Evolutionary conservation across 2,797 vertebrate genomes (phyloP).

Genomic region (Distichodus sexfasciatus): DNA sequence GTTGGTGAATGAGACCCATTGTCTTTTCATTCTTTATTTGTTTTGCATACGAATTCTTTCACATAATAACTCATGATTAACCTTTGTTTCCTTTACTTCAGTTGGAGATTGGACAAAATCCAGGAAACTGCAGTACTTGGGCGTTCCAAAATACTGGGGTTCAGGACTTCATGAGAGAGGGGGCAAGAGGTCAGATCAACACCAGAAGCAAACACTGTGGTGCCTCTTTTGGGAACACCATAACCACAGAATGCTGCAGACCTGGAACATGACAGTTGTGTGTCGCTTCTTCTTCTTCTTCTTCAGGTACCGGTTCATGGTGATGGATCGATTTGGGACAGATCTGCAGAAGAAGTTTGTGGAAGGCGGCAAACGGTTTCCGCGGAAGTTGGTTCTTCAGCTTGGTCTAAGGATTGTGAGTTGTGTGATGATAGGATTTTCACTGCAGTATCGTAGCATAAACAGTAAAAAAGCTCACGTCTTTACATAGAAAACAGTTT

Average conservation of each 20-base stretch:
- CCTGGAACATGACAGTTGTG: neutral
- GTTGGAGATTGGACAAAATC: slow-evolving; percentile 88
- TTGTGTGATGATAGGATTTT: no score
- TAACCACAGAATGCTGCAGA: neutral
- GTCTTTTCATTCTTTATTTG: no score
- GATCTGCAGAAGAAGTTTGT: slow-evolving; percentile 95
- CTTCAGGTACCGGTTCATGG: slow-evolving; percentile 90
- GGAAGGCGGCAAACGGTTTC: slow-evolving; percentile 78
- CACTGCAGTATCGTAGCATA: no score
- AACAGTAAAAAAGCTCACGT: no score
- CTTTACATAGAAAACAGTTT: no score
- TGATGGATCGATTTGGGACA: slow-evolving; percentile 91
- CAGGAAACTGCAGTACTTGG: slow-evolving; percentile 85
- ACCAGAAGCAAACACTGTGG: no score
- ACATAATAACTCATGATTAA: neutral
- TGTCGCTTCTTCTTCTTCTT: no score
- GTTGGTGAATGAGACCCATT: no score
- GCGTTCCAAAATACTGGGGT: slow-evolving; percentile 93
- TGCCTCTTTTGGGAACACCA: no score
- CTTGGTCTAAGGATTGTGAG: slow-evolving; percentile 89
- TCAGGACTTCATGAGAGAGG: slow-evolving; percentile 88
- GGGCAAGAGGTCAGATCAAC: slow-evolving; percentile 76
- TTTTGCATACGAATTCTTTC: no score
- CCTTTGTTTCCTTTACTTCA: slow-evolving; percentile 58
- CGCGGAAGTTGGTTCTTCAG: slow-evolving; percentile 89